Base-by-base conservation (phyloP, 2,888 invertebrate species). In the Linyphia triangularis region DNA sequence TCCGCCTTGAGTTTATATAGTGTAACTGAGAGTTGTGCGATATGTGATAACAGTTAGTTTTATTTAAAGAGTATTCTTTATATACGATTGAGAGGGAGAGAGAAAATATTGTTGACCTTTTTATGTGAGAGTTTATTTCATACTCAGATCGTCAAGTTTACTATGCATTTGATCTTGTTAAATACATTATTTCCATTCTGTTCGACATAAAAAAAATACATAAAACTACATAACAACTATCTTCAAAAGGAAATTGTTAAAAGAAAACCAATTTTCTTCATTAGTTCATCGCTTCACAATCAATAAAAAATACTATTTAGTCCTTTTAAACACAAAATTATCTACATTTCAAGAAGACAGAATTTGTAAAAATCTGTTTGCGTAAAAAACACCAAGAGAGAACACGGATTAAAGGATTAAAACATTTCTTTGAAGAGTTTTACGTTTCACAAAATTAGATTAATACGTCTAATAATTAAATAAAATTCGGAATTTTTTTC, bases 401-500 rank as follows among this genome's bases (percentile, higher is more conserved):
- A 63, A 70, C 24, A 37, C 61, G 85, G 85, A 85, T 85, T 85
- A 85, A 85, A 72, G 85, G 85, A 85, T 85, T 85, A 85, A 69
- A 78, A 85, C 51, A 61, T 78, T 79, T 78, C 63, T 85, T 40
- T 43, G 72, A 63, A 85, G 72, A 85, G 70, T 79, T 85, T 85
- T 78, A 40, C 63, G 70, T 43, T 72, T 78, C 70, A 30, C 63
- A 51, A 78, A 79, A 85, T 85, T 85, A 85, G 70, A 85, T 85
- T 85, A 85, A 85, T 85, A 70, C 72, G 72, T 79, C 85, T 70
- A 78, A 51, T 85, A 85, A 85, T 85, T 85, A 85, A 78, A 85
- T 85, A 85, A 85, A 70, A 26, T 59, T 85, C 40, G 26, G 51
- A n/a, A n/a, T 57, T 85, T 73, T 69, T 75, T 65, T 19, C 16